Conservation (phyloP, 2,888 invertebrate species). For the Aquatica leii region DNA sequence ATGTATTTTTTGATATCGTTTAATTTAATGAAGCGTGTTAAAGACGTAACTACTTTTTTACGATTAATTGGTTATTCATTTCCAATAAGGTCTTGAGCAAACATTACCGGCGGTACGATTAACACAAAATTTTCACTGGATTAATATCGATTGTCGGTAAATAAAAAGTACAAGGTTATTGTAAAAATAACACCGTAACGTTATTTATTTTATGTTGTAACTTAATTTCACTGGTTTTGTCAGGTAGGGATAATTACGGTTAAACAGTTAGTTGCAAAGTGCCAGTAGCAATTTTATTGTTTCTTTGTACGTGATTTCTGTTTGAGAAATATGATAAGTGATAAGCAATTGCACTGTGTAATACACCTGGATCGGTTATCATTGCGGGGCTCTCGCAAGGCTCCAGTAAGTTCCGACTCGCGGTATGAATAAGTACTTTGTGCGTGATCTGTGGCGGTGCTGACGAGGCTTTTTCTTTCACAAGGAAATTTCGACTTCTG, state of each 20-base stretch:
- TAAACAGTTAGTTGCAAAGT: conserved; percentile 1
- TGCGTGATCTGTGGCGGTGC: conserved; percentile 26
- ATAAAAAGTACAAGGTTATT: conserved; percentile 9
- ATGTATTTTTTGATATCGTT: too few species aligned
- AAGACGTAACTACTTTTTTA: too few species aligned
- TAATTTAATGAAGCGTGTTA: too few species aligned
- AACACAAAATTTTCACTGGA: neutral
- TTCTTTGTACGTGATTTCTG: neutral
- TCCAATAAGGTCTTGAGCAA: too few species aligned
- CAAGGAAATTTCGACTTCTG: conserved; percentile 1
- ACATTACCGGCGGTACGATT: too few species aligned
- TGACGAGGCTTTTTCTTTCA: conserved; percentile 22
- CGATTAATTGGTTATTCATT: too few species aligned
- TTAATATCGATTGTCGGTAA: neutral
- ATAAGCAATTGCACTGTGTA: conserved; percentile 36
- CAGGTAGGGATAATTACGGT: conserved; percentile 14
- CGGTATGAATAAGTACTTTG: conserved; percentile 26
- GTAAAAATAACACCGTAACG: conserved; percentile 11
- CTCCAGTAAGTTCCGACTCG: conserved; percentile 35
- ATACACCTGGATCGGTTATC: conserved; percentile 32
- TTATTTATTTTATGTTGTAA: conserved; percentile 10
- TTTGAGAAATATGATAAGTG: conserved; percentile 22
- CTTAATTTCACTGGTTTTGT: conserved; percentile 6
- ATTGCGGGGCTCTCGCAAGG: conserved; percentile 34
- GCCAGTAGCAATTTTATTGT: conserved; percentile 9